phyloP scores from a whole-genome alignment of 2,888 invertebrate genomes.

The Diaperis boleti region DNA sequence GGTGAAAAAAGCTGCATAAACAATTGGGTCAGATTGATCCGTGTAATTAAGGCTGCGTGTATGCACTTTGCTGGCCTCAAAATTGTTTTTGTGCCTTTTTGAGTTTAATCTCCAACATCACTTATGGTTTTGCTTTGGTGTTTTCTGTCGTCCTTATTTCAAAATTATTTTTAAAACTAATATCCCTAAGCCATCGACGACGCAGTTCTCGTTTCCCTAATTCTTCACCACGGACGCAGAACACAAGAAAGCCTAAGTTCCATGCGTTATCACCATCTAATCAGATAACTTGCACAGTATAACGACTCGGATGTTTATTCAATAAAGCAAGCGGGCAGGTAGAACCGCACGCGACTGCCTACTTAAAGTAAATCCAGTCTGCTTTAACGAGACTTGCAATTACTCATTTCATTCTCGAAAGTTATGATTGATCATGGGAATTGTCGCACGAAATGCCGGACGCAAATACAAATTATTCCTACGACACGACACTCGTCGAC shows the following conservation, averaged over 20 bases:
- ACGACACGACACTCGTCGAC: constrained; percentile 40
- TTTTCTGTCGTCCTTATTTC: too few relatives aligned
- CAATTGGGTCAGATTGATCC: too few relatives aligned
- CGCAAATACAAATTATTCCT: constrained; percentile 46
- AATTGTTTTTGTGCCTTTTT: too few relatives aligned
- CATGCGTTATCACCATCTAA: constrained; percentile 36
- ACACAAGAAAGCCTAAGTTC: background rate
- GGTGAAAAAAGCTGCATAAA: too few relatives aligned
- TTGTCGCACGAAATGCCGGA: constrained; percentile 47
- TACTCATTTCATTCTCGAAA: constrained; percentile 52
- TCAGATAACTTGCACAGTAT: constrained; percentile 39
- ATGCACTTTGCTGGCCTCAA: too few relatives aligned
- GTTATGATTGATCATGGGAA: constrained; percentile 53
- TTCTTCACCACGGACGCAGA: too few relatives aligned
- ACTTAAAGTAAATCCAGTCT: constrained; percentile 46
- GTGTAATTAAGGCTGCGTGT: too few relatives aligned
- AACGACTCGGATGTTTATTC: constrained; percentile 42
- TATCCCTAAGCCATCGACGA: too few relatives aligned
- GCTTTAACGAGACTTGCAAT: constrained; percentile 50
- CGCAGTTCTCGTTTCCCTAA: too few relatives aligned
- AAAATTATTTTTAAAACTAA: too few relatives aligned
- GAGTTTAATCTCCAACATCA: too few relatives aligned
- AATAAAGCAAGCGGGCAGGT: constrained; percentile 34
- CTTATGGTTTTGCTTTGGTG: too few relatives aligned
- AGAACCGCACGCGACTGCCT: constrained; percentile 39